A percentile compares a stretch with the other conserved stretches of the same genome.
Evolutionary conservation across 2,888 invertebrate genomes (phyloP).

Genomic region (Rhimphoctona megacephalus): DNA sequence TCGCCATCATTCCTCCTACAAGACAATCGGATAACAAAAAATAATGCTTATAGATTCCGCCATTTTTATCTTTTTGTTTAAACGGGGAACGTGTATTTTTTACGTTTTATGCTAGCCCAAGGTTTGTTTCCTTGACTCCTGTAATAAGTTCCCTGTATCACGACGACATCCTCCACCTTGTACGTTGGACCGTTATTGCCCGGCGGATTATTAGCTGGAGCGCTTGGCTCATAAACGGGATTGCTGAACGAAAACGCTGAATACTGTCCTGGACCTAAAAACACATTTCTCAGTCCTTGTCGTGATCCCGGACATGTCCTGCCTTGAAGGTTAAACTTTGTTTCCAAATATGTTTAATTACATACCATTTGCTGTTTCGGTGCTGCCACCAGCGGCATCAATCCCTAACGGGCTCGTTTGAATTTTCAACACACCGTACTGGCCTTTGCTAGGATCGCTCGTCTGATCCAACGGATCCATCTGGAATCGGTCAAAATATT

Average conservation of each 20-base stretch:
- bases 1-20: constrained; percentile 89
- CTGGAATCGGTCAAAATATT: constrained; percentile 80
- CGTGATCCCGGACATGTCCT: too few species aligned
- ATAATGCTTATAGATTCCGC: not conserved
- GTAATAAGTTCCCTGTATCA: constrained; percentile 86
- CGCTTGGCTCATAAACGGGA: constrained; percentile 93
- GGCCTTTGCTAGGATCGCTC: constrained; percentile 85
- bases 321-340: not conserved
- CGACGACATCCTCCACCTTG: constrained; percentile 92
- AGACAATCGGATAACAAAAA: not conserved
- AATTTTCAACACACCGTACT: constrained; percentile 91
- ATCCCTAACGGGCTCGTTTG: constrained; percentile 88
- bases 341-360: not conserved
- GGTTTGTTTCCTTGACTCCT: constrained; percentile 84
- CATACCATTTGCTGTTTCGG: constrained; percentile 78
- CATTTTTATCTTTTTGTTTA: not conserved
- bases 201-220: constrained; percentile 85
- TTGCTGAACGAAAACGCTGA: constrained; percentile 92
- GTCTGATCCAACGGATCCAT: constrained; percentile 88
- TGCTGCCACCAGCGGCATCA: constrained; percentile 77
- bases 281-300: not conserved
- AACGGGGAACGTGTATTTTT: constrained; percentile 42
- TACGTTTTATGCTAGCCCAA: constrained; percentile 86
- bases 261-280: constrained; percentile 85
- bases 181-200: constrained; percentile 87